Conservation (phyloP, 2,888 invertebrate species). For the Microplitis deprimator region DNA sequence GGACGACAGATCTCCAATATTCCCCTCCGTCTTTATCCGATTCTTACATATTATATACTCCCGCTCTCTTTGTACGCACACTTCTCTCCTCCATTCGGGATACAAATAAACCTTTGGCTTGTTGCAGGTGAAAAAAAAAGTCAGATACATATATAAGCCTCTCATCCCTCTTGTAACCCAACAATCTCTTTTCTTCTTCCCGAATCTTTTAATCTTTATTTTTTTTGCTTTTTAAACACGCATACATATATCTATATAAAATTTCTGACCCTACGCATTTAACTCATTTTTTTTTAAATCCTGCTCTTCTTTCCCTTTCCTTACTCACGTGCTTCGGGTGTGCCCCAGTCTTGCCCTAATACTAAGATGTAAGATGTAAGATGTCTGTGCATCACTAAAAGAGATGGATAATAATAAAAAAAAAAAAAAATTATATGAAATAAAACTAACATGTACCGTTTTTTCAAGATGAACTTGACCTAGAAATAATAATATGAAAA, state of each 20-base stretch:
- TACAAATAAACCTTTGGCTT: not conserved
- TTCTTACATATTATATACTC: conserved; percentile 9
- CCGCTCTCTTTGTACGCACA: not conserved
- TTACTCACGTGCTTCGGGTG: conserved; percentile 7
- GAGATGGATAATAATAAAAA: not conserved
- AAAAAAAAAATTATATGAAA: not conserved
- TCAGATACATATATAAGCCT: conserved; percentile 32
- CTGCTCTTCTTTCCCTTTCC: conserved; percentile 10
- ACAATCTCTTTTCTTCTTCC: conserved; percentile 19
- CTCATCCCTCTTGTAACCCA: conserved; percentile 34
- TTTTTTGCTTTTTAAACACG: not conserved
- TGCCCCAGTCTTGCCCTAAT: conserved; percentile 1
- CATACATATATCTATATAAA: not conserved
- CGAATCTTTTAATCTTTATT: conserved; percentile 6
- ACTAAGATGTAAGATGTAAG: not conserved
- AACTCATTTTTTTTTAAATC: not conserved
- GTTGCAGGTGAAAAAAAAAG: not conserved
- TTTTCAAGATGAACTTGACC: conserved; percentile 59
- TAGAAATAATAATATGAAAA: conserved; percentile 55
- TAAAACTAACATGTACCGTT: conserved; percentile 38
- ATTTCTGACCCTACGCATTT: conserved; percentile 13
- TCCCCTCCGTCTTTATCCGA: conserved; percentile 53
- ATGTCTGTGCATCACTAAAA: not conserved
- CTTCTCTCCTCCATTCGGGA: not conserved
- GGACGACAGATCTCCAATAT: conserved; percentile 44